phyloP scores from a whole-genome alignment of 2,888 invertebrate genomes.

The Liposcelis brunnea region DNA sequence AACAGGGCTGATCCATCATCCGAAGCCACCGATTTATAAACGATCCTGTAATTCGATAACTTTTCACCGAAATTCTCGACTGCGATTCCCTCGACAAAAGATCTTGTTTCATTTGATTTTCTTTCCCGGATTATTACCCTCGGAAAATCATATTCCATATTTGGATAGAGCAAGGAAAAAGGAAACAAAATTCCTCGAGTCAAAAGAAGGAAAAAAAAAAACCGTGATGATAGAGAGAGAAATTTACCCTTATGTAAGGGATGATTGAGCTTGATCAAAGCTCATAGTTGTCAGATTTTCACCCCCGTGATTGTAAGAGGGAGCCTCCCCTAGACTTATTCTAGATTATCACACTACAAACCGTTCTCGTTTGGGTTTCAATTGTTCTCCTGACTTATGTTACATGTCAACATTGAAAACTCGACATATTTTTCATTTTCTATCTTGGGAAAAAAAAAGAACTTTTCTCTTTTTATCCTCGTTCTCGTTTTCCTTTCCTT shows the following conservation, averaged over 20 bases:
- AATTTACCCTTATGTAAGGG: neutral
- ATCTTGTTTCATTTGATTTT: no score
- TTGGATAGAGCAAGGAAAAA: neutral
- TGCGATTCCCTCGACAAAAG: no score
- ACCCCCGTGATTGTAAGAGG: neutral
- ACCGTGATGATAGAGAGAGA: neutral
- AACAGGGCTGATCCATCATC: no score
- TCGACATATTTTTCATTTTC: neutral
- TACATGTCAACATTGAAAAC: slow-evolving; percentile 1
- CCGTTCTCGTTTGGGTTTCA: neutral
- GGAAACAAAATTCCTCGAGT: neutral
- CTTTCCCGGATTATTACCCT: no score
- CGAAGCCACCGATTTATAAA: no score
- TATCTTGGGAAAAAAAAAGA: neutral
- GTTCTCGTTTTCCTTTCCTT: no score
- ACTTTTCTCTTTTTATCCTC: no score
- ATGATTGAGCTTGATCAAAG: slow-evolving; percentile 9
- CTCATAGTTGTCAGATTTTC: slow-evolving; percentile 2
- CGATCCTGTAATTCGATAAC: no score
- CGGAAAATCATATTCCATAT: neutral
- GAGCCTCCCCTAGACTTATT: slow-evolving; percentile 6
- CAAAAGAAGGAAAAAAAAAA: neutral
- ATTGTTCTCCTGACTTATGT: slow-evolving; percentile 1
- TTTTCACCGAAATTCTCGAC: no score
- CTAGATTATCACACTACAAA: slow-evolving; percentile 9